Evolutionary conservation across 2,888 invertebrate species (phyloP).

Genomic region (Pterostichus madidus): DNA sequence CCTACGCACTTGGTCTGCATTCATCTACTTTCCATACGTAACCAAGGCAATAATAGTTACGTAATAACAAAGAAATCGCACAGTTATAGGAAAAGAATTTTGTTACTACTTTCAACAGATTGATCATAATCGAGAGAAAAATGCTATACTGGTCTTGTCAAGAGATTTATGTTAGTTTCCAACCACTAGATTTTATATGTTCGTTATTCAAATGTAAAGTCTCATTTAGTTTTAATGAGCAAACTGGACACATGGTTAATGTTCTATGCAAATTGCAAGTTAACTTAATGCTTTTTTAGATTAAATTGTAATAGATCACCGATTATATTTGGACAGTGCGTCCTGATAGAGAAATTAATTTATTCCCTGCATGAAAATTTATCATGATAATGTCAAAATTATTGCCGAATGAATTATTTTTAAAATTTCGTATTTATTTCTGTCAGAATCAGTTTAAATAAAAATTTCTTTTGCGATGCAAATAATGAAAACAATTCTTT

Average conservation of each 20-base stretch:
- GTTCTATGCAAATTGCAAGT: slow-evolving; percentile 4
- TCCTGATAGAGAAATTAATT: not conserved
- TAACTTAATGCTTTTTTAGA: slow-evolving; percentile 8
- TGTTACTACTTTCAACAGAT: too few species aligned
- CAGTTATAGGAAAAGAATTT: too few species aligned
- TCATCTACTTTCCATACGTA: too few species aligned
- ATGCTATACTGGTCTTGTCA: too few species aligned
- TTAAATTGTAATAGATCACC: not conserved
- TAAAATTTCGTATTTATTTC: slow-evolving; percentile 12
- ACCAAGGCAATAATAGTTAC: too few species aligned
- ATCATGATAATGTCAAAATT: not conserved
- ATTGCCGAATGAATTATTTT: not conserved
- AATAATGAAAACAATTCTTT: not conserved
- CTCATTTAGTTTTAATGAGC: not conserved
- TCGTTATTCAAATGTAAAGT: slow-evolving; percentile 4
- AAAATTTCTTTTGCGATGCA: not conserved
- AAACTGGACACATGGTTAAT: not conserved
- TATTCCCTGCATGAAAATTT: not conserved
- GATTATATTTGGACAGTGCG: not conserved
- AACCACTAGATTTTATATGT: not conserved
- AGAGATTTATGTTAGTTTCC: too few species aligned
- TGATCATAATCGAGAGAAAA: too few species aligned
- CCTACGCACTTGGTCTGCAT: too few species aligned
- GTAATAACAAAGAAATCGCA: too few species aligned
- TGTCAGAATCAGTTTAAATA: not conserved